phyloP scores from a whole-genome alignment of 2,888 invertebrate species.

The Syrista parreyssii region DNA sequence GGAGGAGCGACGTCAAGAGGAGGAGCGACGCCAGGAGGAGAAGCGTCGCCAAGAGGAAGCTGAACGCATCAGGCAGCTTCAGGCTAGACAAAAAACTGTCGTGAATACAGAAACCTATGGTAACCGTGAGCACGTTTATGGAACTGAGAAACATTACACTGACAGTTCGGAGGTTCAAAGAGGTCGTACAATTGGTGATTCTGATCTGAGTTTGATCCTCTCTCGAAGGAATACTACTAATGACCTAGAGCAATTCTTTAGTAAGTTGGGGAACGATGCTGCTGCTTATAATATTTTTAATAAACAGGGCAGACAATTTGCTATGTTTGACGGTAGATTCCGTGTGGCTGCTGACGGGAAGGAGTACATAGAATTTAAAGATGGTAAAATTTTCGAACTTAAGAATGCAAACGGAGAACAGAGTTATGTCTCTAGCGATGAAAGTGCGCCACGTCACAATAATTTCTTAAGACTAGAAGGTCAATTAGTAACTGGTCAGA shows the following conservation, averaged over 20 bases:
- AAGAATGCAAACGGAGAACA: slow-evolving; percentile 44
- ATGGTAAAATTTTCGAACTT: slow-evolving; percentile 49
- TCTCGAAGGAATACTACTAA: neutral
- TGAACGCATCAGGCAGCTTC: slow-evolving; percentile 26
- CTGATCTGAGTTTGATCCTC: slow-evolving; percentile 39
- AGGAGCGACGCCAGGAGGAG: slow-evolving; percentile 26
- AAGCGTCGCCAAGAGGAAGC: slow-evolving; percentile 34
- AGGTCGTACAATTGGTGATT: slow-evolving; percentile 26
- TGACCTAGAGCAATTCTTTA: slow-evolving; percentile 39
- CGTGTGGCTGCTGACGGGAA: slow-evolving; percentile 39
- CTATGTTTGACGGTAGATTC: slow-evolving; percentile 49
- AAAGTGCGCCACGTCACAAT: slow-evolving; percentile 24
- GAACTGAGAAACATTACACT: slow-evolving; percentile 41
- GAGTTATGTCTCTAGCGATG: slow-evolving; percentile 32
- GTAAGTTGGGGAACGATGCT: slow-evolving; percentile 39
- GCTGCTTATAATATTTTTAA: slow-evolving; percentile 40
- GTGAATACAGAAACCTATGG: slow-evolving; percentile 24
- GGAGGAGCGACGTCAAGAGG: slow-evolving; percentile 34
- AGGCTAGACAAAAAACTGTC: slow-evolving; percentile 21
- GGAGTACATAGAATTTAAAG: slow-evolving; percentile 52
- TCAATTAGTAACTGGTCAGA: slow-evolving; percentile 44
- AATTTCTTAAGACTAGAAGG: slow-evolving; percentile 45
- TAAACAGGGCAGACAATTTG: slow-evolving; percentile 44
- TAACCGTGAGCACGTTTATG: slow-evolving; percentile 40
- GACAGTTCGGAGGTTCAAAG: slow-evolving; percentile 19